These are phyloP conservation scores for Scytalopus superciliaris DNA, from an alignment of 2,113 vertebrate species.

Conservation along the genomic window DNA sequence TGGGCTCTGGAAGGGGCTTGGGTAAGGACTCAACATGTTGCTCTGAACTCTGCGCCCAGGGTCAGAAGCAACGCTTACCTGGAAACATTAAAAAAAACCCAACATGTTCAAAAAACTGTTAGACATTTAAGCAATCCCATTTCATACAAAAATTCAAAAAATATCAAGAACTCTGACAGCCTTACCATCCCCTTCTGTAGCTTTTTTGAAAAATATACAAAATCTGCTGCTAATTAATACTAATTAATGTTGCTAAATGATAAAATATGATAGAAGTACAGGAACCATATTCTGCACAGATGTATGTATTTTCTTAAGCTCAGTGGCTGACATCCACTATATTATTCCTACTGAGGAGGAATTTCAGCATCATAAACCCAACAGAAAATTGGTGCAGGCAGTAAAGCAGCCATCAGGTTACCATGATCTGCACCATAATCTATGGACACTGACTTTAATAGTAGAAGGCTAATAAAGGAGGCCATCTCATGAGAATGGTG, in stretches of 20 bases:
- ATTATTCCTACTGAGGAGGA: not conserved
- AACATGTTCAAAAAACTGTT: not conserved
- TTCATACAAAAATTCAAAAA: not conserved
- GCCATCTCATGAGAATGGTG: not conserved
- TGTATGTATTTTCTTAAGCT: not conserved
- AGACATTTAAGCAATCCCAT: not conserved
- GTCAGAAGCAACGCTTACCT: slow-evolving; percentile 96
- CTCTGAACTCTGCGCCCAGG: slow-evolving; percentile 91
- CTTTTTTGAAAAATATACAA: not conserved
- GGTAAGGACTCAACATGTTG: slow-evolving; percentile 92
- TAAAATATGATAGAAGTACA: not conserved
- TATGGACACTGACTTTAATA: not conserved
- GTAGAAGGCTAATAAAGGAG: not conserved
- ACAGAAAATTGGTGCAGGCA: not conserved
- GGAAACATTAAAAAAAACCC: slow-evolving; percentile 2
- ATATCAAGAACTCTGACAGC: not conserved
- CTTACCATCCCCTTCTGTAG: not conserved
- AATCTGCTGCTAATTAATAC: not conserved
- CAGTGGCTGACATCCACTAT: not conserved
- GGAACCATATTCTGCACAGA: not conserved
- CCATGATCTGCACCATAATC: not conserved
- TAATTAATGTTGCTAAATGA: not conserved
- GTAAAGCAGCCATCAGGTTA: not conserved
- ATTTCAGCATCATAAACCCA: not conserved
- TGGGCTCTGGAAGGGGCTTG: slow-evolving; percentile 95